Conservation (phyloP, 2,797 vertebrate genomes). For the Steatocranus sp. region DNA sequence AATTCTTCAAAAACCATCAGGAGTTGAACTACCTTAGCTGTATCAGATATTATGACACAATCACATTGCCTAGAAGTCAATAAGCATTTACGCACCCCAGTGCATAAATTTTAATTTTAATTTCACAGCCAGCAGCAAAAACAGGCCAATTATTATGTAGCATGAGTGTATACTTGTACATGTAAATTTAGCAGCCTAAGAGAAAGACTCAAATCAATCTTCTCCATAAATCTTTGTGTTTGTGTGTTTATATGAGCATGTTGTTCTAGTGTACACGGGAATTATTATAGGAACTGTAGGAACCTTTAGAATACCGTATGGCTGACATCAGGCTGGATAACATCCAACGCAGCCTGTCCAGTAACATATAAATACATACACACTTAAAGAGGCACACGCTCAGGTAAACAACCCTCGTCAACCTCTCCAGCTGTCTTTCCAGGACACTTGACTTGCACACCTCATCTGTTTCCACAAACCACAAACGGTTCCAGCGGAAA, state of each 20-base stretch:
- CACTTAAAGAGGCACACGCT: not conserved
- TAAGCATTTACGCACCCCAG: not conserved
- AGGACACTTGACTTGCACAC: conserved; percentile 22
- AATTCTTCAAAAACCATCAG: not conserved
- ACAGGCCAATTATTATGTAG: not conserved
- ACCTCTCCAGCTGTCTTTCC: not conserved
- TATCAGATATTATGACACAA: not conserved
- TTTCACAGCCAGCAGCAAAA: not conserved
- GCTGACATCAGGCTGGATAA: not conserved
- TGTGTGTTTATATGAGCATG: not conserved
- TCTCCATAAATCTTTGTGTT: not conserved
- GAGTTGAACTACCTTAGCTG: not conserved
- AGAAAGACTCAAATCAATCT: not conserved
- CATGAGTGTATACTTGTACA: not conserved
- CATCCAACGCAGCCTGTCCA: not conserved
- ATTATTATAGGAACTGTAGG: not conserved
- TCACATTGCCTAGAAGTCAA: not conserved
- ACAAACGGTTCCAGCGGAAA: conserved; percentile 33
- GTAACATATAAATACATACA: not conserved
- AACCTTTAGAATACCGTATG: not conserved
- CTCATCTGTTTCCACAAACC: conserved; percentile 45
- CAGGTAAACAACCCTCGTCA: not conserved
- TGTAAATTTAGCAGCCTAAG: not conserved
- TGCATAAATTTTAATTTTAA: not conserved
- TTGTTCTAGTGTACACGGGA: not conserved